Base-by-base conservation (phyloP, 2,797 vertebrate species). In the Enteromius radiatus region DNA sequence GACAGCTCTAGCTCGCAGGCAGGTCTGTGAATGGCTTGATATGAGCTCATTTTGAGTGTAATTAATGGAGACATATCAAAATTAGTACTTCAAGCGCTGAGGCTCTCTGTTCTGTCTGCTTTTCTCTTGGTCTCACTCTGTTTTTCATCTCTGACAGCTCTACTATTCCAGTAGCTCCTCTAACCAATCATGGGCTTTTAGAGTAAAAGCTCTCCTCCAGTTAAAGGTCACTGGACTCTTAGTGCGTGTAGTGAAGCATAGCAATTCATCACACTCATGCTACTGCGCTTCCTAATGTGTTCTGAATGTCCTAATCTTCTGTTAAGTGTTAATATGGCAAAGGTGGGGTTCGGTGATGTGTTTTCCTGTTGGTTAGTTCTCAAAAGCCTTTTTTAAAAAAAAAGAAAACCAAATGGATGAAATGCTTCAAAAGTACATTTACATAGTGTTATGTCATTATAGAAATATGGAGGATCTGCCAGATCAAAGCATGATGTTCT, bases 201-300 rank as follows among this genome's bases (percentile, higher is more conserved):
- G 68, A 86, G 76, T 70, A 79, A 52, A 82, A 75, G 76, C 84
- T 87, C 74, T 83, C 68, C 78, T 81, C 76, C 78, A 78, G 68
- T 67, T 41, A 87, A 87, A 85, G 81, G 76, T 63, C 83, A 83
- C 65, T 85, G 77, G 81, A 81, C 83, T 85, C 78, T 81, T 76
- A 78, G 76, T 75, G 49, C 12, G 59, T 12, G 5, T 83, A 77
- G 64, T 81, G 84, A 75, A 69, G 84, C 79, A 76, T 84, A 78
- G 84, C 74, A 70, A 75, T 85, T 84, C 82, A 78, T 87, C 81
- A 76, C 80, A 68, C 78, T 77, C 41, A 26, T 11, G 17, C 23
- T 67, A 54, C 67, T 69, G 38, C 4, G 21, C 75, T 65, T 77
- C 71, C 36, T 49, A 64, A 76, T 69, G 59, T 31, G 41, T 77